Percentiles rank a stretch among this genome's conserved stretches.
These are phyloP conservation scores for Pantherophis vulpinus DNA, from an alignment of 2,797 vertebrate species.

Conservation along the genomic window DNA sequence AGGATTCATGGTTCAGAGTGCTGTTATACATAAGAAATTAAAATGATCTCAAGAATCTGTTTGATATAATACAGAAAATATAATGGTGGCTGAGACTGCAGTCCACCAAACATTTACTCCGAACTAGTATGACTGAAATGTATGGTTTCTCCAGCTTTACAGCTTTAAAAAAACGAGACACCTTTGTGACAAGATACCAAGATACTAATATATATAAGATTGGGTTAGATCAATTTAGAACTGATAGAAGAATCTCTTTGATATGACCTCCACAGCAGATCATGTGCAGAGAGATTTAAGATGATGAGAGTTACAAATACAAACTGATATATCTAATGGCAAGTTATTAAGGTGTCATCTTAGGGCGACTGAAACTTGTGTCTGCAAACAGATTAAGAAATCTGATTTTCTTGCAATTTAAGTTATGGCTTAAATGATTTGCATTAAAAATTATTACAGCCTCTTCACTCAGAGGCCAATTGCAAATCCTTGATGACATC, in stretches of 20 bases:
- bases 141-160: neutral
- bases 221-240: constrained; percentile 75
- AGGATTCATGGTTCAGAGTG: constrained; percentile 76
- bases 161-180: constrained; percentile 73
- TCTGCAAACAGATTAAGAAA: constrained; percentile 45
- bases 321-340: constrained; percentile 48
- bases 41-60: constrained; percentile 82
- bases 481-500: neutral
- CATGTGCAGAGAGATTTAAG: constrained; percentile 62
- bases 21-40: constrained; percentile 81
- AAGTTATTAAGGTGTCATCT: constrained; percentile 29
- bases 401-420: constrained; percentile 30
- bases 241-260: constrained; percentile 76
- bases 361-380: constrained; percentile 31
- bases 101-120: constrained; percentile 3
- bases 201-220: constrained; percentile 75
- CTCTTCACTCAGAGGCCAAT: neutral
- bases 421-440: constrained; percentile 25
- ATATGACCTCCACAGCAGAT: constrained; percentile 76
- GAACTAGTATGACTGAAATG: neutral
- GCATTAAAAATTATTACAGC: constrained; percentile 19
- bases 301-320: constrained; percentile 61
- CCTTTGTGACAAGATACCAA: neutral
- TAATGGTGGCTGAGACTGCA: constrained; percentile 63
- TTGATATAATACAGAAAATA: constrained; percentile 79